Base-by-base conservation (phyloP, 2,888 invertebrate species). In the Hedychridium roseum region DNA sequence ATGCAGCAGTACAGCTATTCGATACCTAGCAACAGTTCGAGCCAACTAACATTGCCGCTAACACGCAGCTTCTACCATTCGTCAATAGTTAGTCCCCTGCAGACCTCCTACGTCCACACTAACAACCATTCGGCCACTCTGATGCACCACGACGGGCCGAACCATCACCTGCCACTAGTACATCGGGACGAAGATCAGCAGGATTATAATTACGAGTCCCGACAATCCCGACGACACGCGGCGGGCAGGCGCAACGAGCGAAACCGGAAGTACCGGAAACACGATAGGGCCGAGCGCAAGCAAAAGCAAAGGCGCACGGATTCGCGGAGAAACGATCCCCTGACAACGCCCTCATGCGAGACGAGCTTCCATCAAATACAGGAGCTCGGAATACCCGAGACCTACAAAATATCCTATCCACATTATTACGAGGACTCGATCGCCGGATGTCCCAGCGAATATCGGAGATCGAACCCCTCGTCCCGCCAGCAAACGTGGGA, bases 1-100 rank as follows among this genome's bases (percentile, higher is more conserved):
- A 79, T 79, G 68, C 80, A 79, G 50, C 81, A 80, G 54, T 81
- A 76, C 68, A 80, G 80, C 56, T 81, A 80, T 72, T 71, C 73
- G 48, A 67, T 73, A 68, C 74, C 73, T 60, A 75, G 73, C 71
- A 77, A 69, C 71, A 77, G 72, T 70, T 73, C 74, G 60, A 75
- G 70, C 65, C 76, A 74, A 74, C 64, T 74, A 73, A 79, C 76
- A 60, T 68, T 78, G 60, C 76, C 78, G 63, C 60, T 78, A 66
- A 74, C 76, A 44, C 71, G 78, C 50, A 73, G 71, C 65, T 68
- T 77, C 14, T 74, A 77, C 58, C 76, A 76, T 40, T 71, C 73
- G 50, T 73, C 76, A 50, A 66, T 72, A 60, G 71, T 73, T 46
- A 76, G 73, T 67, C 76, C 78, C 44, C 52, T 73, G 64, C 76